A percentile compares a stretch with the other conserved stretches of the same genome.
Evolutionary conservation across 2,888 invertebrate species (phyloP).

Genomic region (Heliconius ismenius): DNA sequence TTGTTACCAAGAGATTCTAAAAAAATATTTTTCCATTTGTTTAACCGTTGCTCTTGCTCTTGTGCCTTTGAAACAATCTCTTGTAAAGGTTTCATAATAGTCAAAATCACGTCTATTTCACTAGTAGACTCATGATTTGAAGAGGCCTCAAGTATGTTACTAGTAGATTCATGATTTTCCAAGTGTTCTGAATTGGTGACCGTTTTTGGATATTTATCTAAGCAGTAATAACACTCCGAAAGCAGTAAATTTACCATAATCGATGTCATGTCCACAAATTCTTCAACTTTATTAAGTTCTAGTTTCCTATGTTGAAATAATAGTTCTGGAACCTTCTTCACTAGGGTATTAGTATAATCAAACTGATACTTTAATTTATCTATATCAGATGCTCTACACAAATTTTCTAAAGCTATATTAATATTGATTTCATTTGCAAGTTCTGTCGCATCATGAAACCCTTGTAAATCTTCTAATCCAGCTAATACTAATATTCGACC

Average conservation of each 20-base stretch:
- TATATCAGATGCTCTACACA: slow-evolving; percentile 56
- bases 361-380: slow-evolving; percentile 61
- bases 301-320: slow-evolving; percentile 59
- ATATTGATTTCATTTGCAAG: slow-evolving; percentile 61
- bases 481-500: slow-evolving; percentile 66
- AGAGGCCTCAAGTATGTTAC: neutral
- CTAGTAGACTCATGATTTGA: slow-evolving; percentile 35
- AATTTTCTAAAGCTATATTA: slow-evolving; percentile 63
- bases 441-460: slow-evolving; percentile 61
- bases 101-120: slow-evolving; percentile 34
- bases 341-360: slow-evolving; percentile 50
- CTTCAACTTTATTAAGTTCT: slow-evolving; percentile 63
- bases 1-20: slow-evolving; percentile 65
- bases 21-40: slow-evolving; percentile 69
- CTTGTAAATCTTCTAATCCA: slow-evolving; percentile 69
- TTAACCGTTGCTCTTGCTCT: slow-evolving; percentile 59
- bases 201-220: slow-evolving; percentile 60
- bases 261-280: slow-evolving; percentile 59
- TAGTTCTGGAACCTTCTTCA: slow-evolving; percentile 56
- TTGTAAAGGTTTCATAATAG: slow-evolving; percentile 39
- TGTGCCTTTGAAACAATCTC: slow-evolving; percentile 63
- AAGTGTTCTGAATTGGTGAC: slow-evolving; percentile 24
- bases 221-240: slow-evolving; percentile 63
- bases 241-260: slow-evolving; percentile 58
- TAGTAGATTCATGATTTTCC: slow-evolving; percentile 35